These are phyloP conservation scores for Myripristis jacobus DNA, from an alignment of 2,797 vertebrate species.

Conservation along the genomic window DNA sequence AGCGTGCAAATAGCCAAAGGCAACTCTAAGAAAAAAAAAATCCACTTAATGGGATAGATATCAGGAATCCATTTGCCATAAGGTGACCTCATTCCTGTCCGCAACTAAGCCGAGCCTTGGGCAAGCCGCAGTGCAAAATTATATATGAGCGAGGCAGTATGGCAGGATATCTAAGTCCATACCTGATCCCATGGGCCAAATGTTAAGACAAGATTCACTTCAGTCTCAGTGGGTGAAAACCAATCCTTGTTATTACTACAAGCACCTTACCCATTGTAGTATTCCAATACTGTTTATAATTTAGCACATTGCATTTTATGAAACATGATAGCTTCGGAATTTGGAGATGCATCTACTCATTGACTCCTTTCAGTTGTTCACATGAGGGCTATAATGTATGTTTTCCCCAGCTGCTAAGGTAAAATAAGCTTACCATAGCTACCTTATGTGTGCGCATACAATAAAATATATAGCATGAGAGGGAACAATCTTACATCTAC, in stretches of 20 bases:
- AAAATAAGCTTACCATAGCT: too few relatives aligned
- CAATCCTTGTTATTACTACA: constrained; percentile 1
- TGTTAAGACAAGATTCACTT: constrained; percentile 14
- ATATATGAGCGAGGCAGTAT: constrained; percentile 30
- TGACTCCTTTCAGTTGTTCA: too few relatives aligned
- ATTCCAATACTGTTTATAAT: too few relatives aligned
- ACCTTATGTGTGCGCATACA: neutral
- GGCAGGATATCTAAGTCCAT: constrained; percentile 18
- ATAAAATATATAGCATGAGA: neutral
- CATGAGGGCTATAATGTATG: too few relatives aligned
- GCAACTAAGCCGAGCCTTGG: constrained; percentile 60
- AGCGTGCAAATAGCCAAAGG: constrained; percentile 52
- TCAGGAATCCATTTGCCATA: constrained; percentile 73
- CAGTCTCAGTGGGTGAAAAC: neutral
- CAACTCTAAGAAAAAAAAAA: constrained; percentile 16
- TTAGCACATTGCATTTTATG: constrained; percentile 1
- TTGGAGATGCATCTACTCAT: too few relatives aligned
- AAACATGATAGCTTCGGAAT: neutral
- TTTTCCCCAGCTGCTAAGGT: too few relatives aligned
- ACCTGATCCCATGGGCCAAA: constrained; percentile 25
- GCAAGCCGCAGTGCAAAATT: constrained; percentile 49
- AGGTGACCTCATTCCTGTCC: constrained; percentile 74
- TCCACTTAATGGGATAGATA: constrained; percentile 65
- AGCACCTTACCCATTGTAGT: too few relatives aligned
- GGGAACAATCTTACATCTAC: neutral